Percentiles rank a stretch among this genome's conserved stretches.
Evolutionary conservation across 2,888 invertebrate genomes (phyloP).

Genomic region (Acleris cristana): DNA sequence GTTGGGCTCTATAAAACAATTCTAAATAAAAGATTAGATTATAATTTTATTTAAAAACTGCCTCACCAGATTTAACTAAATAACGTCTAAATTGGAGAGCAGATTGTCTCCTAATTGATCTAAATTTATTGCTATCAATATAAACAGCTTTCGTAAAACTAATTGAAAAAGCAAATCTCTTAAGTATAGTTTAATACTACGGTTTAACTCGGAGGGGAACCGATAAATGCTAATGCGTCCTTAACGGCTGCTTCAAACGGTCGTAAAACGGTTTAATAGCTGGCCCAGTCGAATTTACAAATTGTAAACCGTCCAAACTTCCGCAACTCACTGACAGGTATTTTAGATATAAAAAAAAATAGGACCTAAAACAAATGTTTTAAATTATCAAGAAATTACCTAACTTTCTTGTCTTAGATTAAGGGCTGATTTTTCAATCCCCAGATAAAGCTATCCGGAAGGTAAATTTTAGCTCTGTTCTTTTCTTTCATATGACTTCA

Average conservation of each 20-base stretch:
- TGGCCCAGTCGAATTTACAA: constrained; percentile 51
- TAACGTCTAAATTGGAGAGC: too few species aligned
- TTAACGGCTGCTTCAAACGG: constrained; percentile 61
- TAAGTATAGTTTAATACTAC: constrained; percentile 28
- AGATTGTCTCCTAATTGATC: not conserved
- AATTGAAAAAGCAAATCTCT: constrained; percentile 35
- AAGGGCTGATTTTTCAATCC: too few species aligned
- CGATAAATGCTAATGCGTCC: constrained; percentile 66
- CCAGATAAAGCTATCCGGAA: too few species aligned
- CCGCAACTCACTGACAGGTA: constrained; percentile 7
- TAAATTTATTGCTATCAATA: constrained; percentile 5
- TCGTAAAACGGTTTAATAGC: constrained; percentile 60
- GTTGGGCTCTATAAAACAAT: too few species aligned
- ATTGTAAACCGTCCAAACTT: constrained; percentile 47
- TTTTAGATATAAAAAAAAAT: constrained; percentile 6
- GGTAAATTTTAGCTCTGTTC: too few species aligned
- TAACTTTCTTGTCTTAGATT: too few species aligned
- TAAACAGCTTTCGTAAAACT: constrained; percentile 27
- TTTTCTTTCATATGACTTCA: too few species aligned
- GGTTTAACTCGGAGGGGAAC: constrained; percentile 55
- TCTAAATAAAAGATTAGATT: too few species aligned
- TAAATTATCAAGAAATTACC: too few species aligned
- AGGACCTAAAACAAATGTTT: too few species aligned
- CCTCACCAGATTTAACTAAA: not conserved
- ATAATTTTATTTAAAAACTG: too few species aligned